Evolutionary conservation across 2,888 invertebrate species (phyloP).

Genomic region (Chrysopilus asiliformis): DNA sequence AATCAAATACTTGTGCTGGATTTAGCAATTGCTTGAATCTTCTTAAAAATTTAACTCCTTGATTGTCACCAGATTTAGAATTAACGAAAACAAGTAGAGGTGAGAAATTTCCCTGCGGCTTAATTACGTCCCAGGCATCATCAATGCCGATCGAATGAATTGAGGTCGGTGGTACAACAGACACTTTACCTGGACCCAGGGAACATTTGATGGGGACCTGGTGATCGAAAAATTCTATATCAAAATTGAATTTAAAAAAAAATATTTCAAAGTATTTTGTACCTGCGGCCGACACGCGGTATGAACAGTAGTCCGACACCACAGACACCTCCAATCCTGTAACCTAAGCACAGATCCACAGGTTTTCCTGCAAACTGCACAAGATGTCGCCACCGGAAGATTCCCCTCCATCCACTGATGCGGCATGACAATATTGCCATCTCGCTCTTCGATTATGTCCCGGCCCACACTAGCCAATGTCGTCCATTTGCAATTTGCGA

Average conservation of each 20-base stretch:
- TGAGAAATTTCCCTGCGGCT: slow-evolving; percentile 43
- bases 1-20: slow-evolving; percentile 95
- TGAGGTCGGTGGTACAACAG: slow-evolving; percentile 87
- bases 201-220: slow-evolving; percentile 69
- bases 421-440: slow-evolving; percentile 86
- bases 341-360: slow-evolving; percentile 89
- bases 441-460: slow-evolving; percentile 83
- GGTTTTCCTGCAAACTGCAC: slow-evolving; percentile 85
- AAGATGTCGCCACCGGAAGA: slow-evolving; percentile 86
- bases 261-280: too few relatives aligned
- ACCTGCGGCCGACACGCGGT: slow-evolving; percentile 75
- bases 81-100: slow-evolving; percentile 95
- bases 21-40: slow-evolving; percentile 90
- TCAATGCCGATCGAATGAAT: slow-evolving; percentile 81
- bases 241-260: too few relatives aligned
- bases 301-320: slow-evolving; percentile 89
- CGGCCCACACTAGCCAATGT: slow-evolving; percentile 90
- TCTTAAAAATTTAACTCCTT: slow-evolving; percentile 89
- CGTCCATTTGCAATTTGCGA: slow-evolving; percentile 96
- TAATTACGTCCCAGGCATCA: slow-evolving; percentile 81
- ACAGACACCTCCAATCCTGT: slow-evolving; percentile 94
- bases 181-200: slow-evolving; percentile 77
- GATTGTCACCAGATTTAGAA: slow-evolving; percentile 96
- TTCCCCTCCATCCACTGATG: slow-evolving; percentile 99
- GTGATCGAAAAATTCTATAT: too few relatives aligned